A percentile compares a stretch with the other conserved stretches of the same genome.
These are phyloP conservation scores for Adoxophyes honmai DNA, from an alignment of 1,140 invertebrate genomes.

Conservation along the genomic window DNA sequence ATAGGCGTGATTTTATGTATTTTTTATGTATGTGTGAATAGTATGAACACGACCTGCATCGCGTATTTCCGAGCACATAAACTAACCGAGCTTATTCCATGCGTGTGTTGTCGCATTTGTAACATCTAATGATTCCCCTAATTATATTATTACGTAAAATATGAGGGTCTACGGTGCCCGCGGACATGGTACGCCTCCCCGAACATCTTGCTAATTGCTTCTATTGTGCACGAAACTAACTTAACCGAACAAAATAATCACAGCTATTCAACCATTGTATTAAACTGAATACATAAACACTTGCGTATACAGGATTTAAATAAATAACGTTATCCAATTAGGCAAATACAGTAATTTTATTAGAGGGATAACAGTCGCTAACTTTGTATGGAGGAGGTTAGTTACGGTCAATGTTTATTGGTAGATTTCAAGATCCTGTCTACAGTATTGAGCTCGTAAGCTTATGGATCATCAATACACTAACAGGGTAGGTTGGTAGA, in stretches of 20 bases:
- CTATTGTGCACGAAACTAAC: constrained; percentile 16
- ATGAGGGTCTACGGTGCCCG: not conserved
- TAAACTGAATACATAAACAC: not conserved
- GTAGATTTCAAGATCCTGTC: constrained; percentile 12
- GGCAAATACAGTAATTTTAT: not conserved
- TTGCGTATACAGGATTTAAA: not conserved
- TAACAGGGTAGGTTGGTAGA: too few species aligned
- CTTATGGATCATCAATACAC: too few species aligned
- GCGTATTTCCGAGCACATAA: too few species aligned
- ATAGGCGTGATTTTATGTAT: too few species aligned
- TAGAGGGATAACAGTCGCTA: constrained; percentile 10
- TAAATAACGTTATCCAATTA: not conserved
- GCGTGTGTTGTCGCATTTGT: not conserved
- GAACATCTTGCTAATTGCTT: constrained; percentile 20
- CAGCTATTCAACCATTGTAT: constrained; percentile 20
- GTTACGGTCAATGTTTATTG: constrained; percentile 13
- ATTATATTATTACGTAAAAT: constrained; percentile 8
- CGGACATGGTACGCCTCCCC: constrained; percentile 9
- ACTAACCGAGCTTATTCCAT: too few species aligned
- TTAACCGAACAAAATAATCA: constrained; percentile 27
- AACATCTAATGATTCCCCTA: not conserved
- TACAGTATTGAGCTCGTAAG: too few species aligned
- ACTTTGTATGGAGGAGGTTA: too few species aligned
- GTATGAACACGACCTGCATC: too few species aligned
- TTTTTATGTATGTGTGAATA: too few species aligned